Evolutionary conservation across 2,797 vertebrate species (phyloP), one percentile per base, ranked within the genome.

Genomic region (Tinamus major): DNA sequence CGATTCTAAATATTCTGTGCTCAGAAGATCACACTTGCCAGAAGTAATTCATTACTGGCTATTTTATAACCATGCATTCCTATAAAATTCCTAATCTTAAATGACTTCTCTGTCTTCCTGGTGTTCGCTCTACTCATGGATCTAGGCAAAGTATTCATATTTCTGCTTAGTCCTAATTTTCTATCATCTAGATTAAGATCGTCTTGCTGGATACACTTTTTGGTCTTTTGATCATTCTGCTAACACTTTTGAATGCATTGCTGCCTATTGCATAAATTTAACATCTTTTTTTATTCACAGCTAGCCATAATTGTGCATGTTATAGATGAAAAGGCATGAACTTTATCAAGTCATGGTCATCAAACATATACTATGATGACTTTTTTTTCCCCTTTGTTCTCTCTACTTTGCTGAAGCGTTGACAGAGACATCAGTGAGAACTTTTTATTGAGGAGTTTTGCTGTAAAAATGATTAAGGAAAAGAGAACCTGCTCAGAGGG

Each of bases 391-490:
- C 62, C 75, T 41, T 17, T 64, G 0, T 53, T 48, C 14, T 64
- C 6, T 68, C 4, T 55, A 4, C 8, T 69, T 72, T 62, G 2
- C 6, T 19, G 26, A 7, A 48, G 7, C 0, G 0, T 72, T 13
- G 71, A 65, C 4, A 59, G 62, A 83, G 6, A 3, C 13, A 27
- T 33, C 6, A 33, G 4, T 53, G 69, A 39, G 7, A 82, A 65
- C 58, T 72, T 70, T 44, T 37, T 23, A 74, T 9, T 1, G 20
- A 5, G 44, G 18, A 67, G 35, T 42, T 71, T 82, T 82, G 9
- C 6, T 65, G 12, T 3, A 27, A 85, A 10, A 12, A 26, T 2
- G 4, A 33, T 33, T 20, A 79, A 26, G 2, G 10, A 64, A 42
- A n/a, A 4, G 2, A 33, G 6, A 6, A 5, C 58, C 15, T 79